Base-by-base conservation (phyloP, 2,113 vertebrate species). In the Epinephelus fuscoguttatus region DNA sequence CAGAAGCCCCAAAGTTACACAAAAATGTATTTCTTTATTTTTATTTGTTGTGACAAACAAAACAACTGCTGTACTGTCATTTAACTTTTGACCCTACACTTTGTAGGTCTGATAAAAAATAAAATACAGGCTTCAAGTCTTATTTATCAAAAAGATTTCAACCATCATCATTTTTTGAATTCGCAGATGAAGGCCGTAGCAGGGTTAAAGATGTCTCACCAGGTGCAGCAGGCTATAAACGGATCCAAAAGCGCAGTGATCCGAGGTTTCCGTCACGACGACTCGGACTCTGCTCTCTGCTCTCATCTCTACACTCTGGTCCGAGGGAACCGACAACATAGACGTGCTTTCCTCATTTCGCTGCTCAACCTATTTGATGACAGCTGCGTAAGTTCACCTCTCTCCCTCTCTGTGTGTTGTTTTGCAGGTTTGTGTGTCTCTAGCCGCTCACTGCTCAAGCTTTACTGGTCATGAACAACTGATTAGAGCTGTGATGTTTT, bases 141-240 rank as follows among this genome's bases (percentile, higher is more conserved):
- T 19, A 25, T 45, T 27, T 40, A 53, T 55, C 11, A 2, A 4
- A 40, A 18, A 17, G 8, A 25, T 61, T 49, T 45, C 15, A 11
- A 53, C 10, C 9, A 14, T 57, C 21, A 19, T 57, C 3, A 12
- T 37, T 69, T 70, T 9, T 6, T 73, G 19, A 10, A 6, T 84
- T 92, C 93, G 73, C 95, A 99, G 98, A 99, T 99, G 98, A 99
- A 99, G 95, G 98, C 98, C 3, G 98, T 99, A 55, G 98, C 98
- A 49, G 98, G 98, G 85, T 96, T 99, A 96, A 99, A 99, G 96
- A 99, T 99, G 98, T 98, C 98, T 62, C 99, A 97, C 94, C 97
- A 98, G 88, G 97, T 99, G 55, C 98, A 99, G 70, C 97, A 97
- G 89, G 97, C 98, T 60, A 99, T 99, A 55, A 95, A 96, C 68